Evolutionary conservation across 2,113 vertebrate species (phyloP), one percentile per base, ranked within the genome.

Genomic region (Micronycteris hirsuta): DNA sequence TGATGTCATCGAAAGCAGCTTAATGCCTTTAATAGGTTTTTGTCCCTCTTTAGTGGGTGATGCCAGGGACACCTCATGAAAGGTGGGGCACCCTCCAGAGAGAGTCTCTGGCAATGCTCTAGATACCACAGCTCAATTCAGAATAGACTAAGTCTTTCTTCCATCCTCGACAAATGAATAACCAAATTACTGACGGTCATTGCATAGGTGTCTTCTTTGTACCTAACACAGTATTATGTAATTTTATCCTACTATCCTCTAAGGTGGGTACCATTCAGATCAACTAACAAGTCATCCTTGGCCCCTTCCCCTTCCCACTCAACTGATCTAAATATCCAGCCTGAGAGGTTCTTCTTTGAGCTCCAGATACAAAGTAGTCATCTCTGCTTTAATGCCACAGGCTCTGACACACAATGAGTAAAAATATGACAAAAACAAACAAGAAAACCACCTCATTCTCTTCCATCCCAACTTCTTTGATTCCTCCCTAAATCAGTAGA

Each of bases 21-120:
- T 74, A 33, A 49, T 91, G 9, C 17, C 14, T 81, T 85, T 85
- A 81, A 22, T 5, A 77, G 22, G 0, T 63, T 88, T 92, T 54
- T 17, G 4, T 89, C 5, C 3, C 15, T 16, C 33, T 63, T 43
- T 58, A 17, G 4, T 45, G 13, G 20, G 52, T n/a, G 33, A 86
- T 31, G 1, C 22, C 41, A 28, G 0, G 5, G 38, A 19, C 5
- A 67, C 14, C 12, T 70, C 73, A 38, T 58, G 77, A 52, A 71
- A 77, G 14, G 5, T n/a, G 9, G 4, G 9, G 11, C 17, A 0
- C 38, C 4, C 1, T 56, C 7, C n/a, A 52, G 41, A 61, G 24
- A 76, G 28, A 28, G 26, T 83, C 10, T 77, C 67, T 78, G 63
- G 36, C 7, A 68, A 38, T 28, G 3, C 22, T 95, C 10, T 74